These are phyloP conservation scores for Linurgus olivaceus DNA, from an alignment of 2,797 vertebrate species.

Conservation along the genomic window DNA sequence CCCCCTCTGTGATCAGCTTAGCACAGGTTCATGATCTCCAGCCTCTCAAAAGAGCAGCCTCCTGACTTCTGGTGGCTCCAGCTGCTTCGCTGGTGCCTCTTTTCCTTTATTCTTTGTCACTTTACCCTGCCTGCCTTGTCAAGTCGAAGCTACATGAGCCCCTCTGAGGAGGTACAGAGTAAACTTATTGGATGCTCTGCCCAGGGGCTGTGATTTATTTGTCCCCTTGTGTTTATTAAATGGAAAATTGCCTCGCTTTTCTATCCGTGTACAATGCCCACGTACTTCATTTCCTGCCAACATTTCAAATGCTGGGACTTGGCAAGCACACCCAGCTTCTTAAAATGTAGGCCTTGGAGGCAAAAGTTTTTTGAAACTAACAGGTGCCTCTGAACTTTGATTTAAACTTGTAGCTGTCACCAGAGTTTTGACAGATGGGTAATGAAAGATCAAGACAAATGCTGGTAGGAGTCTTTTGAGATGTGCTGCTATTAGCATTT, in stretches of 20 bases:
- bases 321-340: not conserved
- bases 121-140: not conserved
- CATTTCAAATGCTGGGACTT: not conserved
- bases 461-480: conserved; percentile 28
- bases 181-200: not conserved
- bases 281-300: not conserved
- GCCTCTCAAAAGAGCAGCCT: not conserved
- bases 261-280: not conserved
- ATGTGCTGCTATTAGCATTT: conserved; percentile 29
- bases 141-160: not conserved
- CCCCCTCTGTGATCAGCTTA: not conserved
- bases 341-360: not conserved
- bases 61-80: not conserved
- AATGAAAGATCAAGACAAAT: conserved; percentile 19
- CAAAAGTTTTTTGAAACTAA: not conserved
- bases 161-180: not conserved
- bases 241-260: not conserved
- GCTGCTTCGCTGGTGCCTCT: not conserved
- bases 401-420: conserved; percentile 27
- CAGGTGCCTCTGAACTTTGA: conserved; percentile 20
- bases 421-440: conserved; percentile 27
- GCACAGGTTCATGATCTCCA: not conserved
- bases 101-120: not conserved
- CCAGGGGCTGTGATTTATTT: not conserved
- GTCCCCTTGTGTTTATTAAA: not conserved